A percentile compares a stretch with the other conserved stretches of the same genome.
Conservation (phyloP, 2,888 invertebrate genomes). For the Rhagonycha lutea region DNA sequence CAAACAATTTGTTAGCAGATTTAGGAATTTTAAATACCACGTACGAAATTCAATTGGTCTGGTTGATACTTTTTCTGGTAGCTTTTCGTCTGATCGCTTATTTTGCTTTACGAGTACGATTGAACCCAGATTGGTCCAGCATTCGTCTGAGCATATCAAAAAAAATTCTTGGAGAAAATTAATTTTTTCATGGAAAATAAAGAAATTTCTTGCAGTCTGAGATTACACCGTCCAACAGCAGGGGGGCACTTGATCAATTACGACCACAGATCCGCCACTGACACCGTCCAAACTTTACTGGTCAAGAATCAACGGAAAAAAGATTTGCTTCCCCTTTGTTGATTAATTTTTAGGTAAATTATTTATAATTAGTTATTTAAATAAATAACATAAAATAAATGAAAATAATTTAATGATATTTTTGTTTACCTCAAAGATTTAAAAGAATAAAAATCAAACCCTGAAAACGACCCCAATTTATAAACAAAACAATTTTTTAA, state of each 20-base stretch:
- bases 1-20: background rate
- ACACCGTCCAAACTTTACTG: background rate
- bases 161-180: background rate
- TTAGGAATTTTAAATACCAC: background rate
- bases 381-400: too few species aligned
- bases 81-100: background rate
- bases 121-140: background rate
- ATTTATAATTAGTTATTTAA: background rate
- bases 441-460: too few species aligned
- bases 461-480: too few species aligned
- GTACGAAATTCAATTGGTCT: background rate
- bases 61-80: background rate
- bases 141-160: background rate
- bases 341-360: background rate
- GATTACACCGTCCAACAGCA: too few species aligned
- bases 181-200: background rate
- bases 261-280: too few species aligned
- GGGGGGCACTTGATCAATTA: too few species aligned
- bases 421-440: too few species aligned
- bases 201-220: too few species aligned
- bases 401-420: too few species aligned
- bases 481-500: too few species aligned
- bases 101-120: background rate
- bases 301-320: background rate
- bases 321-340: too few species aligned